phyloP scores from a whole-genome alignment of 2,113 vertebrate genomes.

The Pseudopodoces humilis region DNA sequence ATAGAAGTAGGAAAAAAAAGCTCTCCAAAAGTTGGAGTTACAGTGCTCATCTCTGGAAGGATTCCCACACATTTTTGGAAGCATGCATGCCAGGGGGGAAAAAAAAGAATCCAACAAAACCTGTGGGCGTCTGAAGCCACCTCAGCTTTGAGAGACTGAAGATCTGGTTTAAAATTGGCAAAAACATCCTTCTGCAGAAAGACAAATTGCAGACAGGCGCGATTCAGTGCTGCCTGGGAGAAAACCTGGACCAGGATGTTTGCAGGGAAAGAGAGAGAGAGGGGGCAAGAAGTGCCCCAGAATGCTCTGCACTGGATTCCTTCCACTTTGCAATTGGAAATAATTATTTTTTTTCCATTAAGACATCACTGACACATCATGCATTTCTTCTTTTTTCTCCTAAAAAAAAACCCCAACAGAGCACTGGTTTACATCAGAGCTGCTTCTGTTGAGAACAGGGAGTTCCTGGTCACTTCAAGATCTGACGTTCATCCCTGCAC shows the following conservation, averaged over 20 bases:
- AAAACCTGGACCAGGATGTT: background rate
- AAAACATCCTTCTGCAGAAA: conserved; percentile 23
- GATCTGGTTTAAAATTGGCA: background rate
- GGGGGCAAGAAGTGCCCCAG: background rate
- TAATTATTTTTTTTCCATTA: background rate
- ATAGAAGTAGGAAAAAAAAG: background rate
- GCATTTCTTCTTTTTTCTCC: rapidly evolving
- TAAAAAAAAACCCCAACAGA: background rate
- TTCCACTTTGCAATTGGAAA: background rate
- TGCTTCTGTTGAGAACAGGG: background rate
- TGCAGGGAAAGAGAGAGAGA: background rate
- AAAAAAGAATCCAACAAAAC: background rate
- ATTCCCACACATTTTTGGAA: conserved; percentile 15
- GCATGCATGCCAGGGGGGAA: background rate
- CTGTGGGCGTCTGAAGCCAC: conserved; percentile 15
- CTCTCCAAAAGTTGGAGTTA: conserved; percentile 3
- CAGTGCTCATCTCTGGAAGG: conserved; percentile 8
- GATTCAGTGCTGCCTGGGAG: background rate
- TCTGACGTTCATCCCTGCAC: background rate
- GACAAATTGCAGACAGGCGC: background rate
- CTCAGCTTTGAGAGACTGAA: conserved; percentile 34
- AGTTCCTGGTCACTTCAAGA: background rate
- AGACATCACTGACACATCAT: background rate
- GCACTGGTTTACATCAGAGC: background rate
- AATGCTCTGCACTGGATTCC: background rate